Percentiles rank a stretch among this genome's conserved stretches.
Conservation (phyloP, 2,888 invertebrate genomes). For the Prenolepis imparis region DNA sequence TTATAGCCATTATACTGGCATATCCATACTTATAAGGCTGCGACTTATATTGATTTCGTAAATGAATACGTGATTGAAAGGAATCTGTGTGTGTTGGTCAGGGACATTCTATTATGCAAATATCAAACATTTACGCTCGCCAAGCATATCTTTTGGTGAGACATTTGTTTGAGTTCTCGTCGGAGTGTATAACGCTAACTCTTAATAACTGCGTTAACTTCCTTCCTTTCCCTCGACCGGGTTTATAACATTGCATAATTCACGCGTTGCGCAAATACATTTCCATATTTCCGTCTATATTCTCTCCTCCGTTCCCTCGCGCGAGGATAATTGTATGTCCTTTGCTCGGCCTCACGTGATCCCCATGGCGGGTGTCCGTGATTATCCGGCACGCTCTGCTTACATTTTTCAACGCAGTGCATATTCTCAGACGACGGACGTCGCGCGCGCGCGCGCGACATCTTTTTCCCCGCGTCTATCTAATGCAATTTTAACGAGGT, state of each 20-base stretch:
- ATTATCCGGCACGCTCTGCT: constrained; percentile 39
- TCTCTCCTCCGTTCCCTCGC: constrained; percentile 1
- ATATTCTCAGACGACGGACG: constrained; percentile 60
- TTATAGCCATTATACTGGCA: background rate
- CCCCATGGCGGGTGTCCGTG: constrained; percentile 17
- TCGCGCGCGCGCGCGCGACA: constrained; percentile 45
- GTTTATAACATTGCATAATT: constrained; percentile 58
- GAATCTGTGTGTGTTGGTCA: constrained; percentile 9
- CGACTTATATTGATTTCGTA: background rate
- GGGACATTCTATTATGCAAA: background rate
- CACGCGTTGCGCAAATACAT: constrained; percentile 30
- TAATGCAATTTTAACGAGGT: constrained; percentile 76
- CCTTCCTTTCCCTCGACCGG: constrained; percentile 23
- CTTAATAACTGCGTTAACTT: constrained; percentile 56
- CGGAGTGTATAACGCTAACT: background rate
- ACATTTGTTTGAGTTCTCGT: background rate
- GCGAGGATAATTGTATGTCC: background rate
- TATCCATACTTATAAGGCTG: constrained; percentile 1
- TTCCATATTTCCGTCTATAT: constrained; percentile 19
- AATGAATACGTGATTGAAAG: background rate
- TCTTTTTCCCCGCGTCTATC: constrained; percentile 61
- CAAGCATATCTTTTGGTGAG: background rate
- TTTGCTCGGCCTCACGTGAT: constrained; percentile 8
- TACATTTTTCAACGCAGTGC: constrained; percentile 57
- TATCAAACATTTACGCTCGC: background rate